A percentile compares a stretch with the other conserved stretches of the same genome.
phyloP scores from a whole-genome alignment of 2,797 vertebrate species.

The Psittacula echo region DNA sequence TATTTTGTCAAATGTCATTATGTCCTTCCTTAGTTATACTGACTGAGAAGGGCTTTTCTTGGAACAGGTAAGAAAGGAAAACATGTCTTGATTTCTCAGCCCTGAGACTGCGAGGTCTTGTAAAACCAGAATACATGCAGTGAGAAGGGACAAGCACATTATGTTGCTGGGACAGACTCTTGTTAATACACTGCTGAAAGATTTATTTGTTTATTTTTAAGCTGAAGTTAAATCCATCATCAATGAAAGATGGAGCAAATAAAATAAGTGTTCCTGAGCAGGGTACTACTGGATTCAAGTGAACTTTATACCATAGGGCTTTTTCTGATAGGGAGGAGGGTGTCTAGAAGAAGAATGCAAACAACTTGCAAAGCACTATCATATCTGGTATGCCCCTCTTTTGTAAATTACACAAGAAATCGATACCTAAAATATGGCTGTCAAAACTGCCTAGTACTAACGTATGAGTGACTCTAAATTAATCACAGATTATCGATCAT shows the following conservation, averaged over 20 bases:
- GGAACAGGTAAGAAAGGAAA: not conserved
- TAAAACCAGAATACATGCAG: not conserved
- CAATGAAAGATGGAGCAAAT: not conserved
- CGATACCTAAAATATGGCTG: slow-evolving; percentile 69
- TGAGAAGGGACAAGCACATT: not conserved
- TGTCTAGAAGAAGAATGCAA: not conserved
- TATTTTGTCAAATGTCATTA: not conserved
- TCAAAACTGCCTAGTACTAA: slow-evolving; percentile 64
- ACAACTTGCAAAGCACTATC: slow-evolving; percentile 32
- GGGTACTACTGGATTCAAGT: not conserved
- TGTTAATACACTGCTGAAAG: not conserved
- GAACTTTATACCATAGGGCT: not conserved
- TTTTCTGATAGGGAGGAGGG: not conserved
- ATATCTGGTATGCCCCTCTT: not conserved
- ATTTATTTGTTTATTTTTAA: not conserved
- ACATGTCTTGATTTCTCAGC: not conserved
- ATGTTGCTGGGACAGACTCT: not conserved
- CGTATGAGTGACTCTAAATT: slow-evolving; percentile 71
- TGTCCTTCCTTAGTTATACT: not conserved
- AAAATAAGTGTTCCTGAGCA: not conserved
- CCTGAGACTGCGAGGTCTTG: not conserved
- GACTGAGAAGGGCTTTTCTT: not conserved
- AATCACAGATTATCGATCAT: slow-evolving; percentile 74
- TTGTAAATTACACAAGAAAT: slow-evolving; percentile 70
- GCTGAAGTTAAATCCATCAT: not conserved